A percentile compares a stretch with the other conserved stretches of the same genome.
phyloP scores from a whole-genome alignment of 2,888 invertebrate genomes.

The Acrocyrtus sp. region DNA sequence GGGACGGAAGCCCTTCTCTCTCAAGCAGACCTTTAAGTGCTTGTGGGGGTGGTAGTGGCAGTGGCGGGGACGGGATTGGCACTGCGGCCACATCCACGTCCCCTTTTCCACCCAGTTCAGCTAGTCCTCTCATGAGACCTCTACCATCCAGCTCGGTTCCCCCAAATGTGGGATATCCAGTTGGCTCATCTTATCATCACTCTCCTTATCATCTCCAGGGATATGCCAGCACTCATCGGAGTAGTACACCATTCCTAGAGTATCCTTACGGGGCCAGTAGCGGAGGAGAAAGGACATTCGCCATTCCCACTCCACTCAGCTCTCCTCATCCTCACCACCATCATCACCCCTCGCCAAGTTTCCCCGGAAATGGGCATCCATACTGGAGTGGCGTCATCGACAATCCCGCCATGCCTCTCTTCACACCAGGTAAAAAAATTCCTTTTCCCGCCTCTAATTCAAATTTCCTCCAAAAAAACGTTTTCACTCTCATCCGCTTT shows the following conservation, averaged over 20 bases:
- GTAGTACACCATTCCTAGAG: conserved; percentile 10
- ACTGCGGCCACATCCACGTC: too few relatives aligned
- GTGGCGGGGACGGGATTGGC: too few relatives aligned
- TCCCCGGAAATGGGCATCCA: conserved; percentile 33
- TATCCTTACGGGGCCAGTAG: conserved; percentile 21
- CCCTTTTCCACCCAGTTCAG: conserved; percentile 10
- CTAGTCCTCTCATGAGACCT: conserved; percentile 48
- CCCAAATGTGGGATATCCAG: conserved; percentile 47
- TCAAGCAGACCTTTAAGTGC: conserved; percentile 27
- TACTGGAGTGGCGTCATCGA: conserved; percentile 37
- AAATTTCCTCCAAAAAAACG: too few relatives aligned
- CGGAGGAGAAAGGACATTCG: conserved; percentile 5
- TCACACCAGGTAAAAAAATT: conserved; percentile 54
- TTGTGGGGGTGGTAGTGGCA: conserved; percentile 21
- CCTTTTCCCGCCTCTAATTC: too few relatives aligned
- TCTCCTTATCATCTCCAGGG: background rate
- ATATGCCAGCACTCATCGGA: background rate
- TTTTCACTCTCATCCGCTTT: background rate
- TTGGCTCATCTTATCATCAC: conserved; percentile 14
- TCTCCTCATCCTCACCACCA: conserved; percentile 26
- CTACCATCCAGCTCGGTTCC: conserved; percentile 55
- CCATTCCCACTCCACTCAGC: conserved; percentile 14
- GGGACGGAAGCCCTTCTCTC: background rate
- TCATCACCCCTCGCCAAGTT: conserved; percentile 21
- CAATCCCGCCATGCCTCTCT: conserved; percentile 53